Conservation (phyloP, 2,797 vertebrate genomes). For the Chrysolophus pictus region DNA sequence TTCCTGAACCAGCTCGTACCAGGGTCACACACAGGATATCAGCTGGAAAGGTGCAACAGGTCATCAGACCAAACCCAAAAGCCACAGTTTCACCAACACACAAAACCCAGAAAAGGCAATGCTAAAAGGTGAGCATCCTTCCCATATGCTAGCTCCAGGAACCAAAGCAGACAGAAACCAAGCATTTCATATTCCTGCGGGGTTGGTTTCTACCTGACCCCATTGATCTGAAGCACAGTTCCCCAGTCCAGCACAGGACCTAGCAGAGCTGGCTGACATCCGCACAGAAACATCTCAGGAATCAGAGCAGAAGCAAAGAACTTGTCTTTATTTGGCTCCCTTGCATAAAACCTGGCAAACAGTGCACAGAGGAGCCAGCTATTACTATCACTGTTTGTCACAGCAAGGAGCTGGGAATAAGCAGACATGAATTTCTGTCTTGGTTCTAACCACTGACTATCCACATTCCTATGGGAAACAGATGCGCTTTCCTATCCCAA, state of each 20-base stretch:
- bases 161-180: background rate
- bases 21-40: background rate
- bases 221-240: background rate
- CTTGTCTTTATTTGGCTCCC: background rate
- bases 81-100: background rate
- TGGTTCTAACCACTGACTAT: background rate
- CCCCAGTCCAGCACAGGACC: background rate
- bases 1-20: background rate
- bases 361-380: background rate
- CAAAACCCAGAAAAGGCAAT: fast-evolving
- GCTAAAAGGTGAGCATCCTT: background rate
- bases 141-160: background rate
- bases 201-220: background rate
- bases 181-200: background rate
- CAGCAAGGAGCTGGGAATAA: background rate
- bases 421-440: background rate
- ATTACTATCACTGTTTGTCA: background rate
- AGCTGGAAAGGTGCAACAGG: background rate
- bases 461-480: background rate
- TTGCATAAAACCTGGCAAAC: background rate
- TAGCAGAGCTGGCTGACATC: fast-evolving
- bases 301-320: background rate
- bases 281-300: background rate
- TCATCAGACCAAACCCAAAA: background rate
- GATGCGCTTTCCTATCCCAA: background rate